A percentile compares a stretch with the other conserved stretches of the same genome.
These are phyloP conservation scores for Chymomyza procnemis DNA, from an alignment of 2,888 invertebrate genomes.

Conservation along the genomic window DNA sequence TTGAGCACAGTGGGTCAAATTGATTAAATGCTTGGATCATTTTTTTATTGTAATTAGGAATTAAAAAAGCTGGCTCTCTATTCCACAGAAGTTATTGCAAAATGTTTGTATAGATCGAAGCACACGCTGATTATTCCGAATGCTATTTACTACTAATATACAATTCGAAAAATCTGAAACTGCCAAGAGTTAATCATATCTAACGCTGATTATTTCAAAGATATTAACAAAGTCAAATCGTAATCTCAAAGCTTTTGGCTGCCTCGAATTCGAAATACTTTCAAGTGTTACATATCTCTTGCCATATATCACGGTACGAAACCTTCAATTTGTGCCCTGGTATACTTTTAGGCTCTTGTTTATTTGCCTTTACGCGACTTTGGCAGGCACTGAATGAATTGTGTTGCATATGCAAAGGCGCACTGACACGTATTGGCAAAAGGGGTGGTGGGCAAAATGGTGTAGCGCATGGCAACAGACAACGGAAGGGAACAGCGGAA, in stretches of 20 bases:
- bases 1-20: too few relatives aligned
- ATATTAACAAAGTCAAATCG: neutral
- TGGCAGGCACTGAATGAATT: constrained; percentile 28
- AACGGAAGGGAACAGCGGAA: constrained; percentile 5
- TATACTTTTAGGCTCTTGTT: constrained; percentile 1
- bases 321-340: neutral
- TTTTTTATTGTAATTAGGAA: too few relatives aligned
- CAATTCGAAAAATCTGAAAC: neutral
- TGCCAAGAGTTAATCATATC: neutral
- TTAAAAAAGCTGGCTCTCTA: too few relatives aligned
- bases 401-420: constrained; percentile 63
- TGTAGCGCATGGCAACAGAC: neutral
- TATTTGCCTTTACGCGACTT: constrained; percentile 8
- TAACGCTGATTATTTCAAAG: neutral
- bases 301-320: neutral
- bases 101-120: too few relatives aligned
- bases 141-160: neutral
- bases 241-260: neutral
- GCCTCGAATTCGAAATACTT: too few relatives aligned
- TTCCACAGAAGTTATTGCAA: too few relatives aligned
- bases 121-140: too few relatives aligned
- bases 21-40: too few relatives aligned
- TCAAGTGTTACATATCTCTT: neutral
- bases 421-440: constrained; percentile 18
- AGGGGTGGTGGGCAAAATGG: neutral